Base-by-base conservation (phyloP, 1,140 invertebrate species). In the Arion vulgaris region DNA sequence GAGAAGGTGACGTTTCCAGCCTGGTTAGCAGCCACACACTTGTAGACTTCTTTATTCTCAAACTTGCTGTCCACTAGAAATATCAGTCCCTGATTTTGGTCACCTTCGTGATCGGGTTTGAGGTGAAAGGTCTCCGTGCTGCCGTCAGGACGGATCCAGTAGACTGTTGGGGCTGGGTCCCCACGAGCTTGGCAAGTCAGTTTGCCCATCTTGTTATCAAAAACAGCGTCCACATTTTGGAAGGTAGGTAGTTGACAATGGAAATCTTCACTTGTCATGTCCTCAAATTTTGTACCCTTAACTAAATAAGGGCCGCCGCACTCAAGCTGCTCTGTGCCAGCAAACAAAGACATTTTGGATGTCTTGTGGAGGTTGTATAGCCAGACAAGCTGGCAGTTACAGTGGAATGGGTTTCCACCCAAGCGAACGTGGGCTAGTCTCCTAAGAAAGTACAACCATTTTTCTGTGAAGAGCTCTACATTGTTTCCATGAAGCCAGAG, bases 1-100 rank as follows among this genome's bases (percentile, higher is more conserved):
- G 89, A 89, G 39, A 92, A 88, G 9, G 91, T 92, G 17, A 91
- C 90, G 77, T 92, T 92, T n/a, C 91, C 91, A 0, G 90, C 91
- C 0, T 89, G 89, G 82, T 92, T 92, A 83, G 86, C 89, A 15
- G 91, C 91, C 36, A 92, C 83, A 80, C 91, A 92, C 79, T 88
- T 87, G 82, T 91, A 92, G 68, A 83, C 86, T 11, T 87, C 87
- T 41, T 88, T 90, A 41, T 84, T 83, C 23, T 82, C 84, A 5
- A 85, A 80, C 74, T 87, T 84, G 23, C 85, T 86, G 80, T 88
- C 82, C 15, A 83, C 83, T 38, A 89, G 84, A 74, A 88, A 90
- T 85, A 90, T 81, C n/a, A 91, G 86, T 5, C 87, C 90, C 39
- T 87, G 86, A 71, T 87, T 90, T 34, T 88, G 87, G 45, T 87